Conservation (phyloP, 2,113 vertebrate genomes). For the Acrocephalus arundinaceus region DNA sequence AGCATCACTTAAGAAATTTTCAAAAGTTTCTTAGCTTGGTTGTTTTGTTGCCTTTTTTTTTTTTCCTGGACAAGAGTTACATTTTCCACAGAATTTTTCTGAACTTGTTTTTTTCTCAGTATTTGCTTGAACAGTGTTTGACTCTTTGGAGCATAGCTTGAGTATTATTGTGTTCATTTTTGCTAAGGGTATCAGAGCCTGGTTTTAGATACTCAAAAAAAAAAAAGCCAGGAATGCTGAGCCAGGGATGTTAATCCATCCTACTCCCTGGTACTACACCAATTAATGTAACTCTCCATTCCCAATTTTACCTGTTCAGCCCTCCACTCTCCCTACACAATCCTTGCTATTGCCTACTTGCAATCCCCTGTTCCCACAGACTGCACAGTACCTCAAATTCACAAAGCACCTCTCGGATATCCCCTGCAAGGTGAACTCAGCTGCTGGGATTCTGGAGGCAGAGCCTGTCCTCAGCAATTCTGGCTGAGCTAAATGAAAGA, state of each 20-base stretch:
- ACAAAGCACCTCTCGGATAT: background rate
- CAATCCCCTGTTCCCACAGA: fast-evolving
- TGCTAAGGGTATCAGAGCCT: background rate
- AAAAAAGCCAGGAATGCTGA: background rate
- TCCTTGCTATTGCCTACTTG: background rate
- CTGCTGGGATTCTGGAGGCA: background rate
- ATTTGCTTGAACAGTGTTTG: background rate
- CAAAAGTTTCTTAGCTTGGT: background rate
- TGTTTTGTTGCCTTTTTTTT: background rate
- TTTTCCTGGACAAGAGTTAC: background rate
- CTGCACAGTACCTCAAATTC: background rate
- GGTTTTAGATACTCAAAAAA: background rate
- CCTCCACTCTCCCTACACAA: background rate
- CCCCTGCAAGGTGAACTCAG: background rate
- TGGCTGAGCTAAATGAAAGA: background rate
- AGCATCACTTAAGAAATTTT: background rate
- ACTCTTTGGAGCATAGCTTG: background rate
- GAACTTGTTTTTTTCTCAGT: background rate
- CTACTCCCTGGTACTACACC: background rate
- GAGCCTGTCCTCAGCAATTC: background rate
- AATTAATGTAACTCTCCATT: fast-evolving
- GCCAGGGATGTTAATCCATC: background rate
- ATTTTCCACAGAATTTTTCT: background rate
- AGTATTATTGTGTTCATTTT: background rate
- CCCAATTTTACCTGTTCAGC: background rate